Conservation (phyloP, 2,113 vertebrate genomes). For the Pangasianodon gigas region DNA sequence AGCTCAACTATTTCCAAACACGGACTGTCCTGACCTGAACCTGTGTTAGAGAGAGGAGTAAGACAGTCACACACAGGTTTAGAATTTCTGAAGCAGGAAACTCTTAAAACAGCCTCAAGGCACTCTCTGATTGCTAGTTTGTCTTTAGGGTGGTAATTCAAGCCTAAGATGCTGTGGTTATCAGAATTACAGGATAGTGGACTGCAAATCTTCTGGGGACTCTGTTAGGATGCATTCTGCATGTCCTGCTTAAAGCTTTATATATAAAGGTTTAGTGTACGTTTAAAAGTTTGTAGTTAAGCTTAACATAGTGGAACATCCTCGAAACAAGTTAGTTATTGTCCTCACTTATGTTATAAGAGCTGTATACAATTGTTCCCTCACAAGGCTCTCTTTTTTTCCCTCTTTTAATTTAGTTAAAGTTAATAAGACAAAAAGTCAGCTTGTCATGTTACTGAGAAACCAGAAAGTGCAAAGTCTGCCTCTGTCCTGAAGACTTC, state of each 20-base stretch:
- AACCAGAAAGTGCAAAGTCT: neutral
- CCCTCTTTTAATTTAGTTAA: neutral
- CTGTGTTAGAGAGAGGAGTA: neutral
- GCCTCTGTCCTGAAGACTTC: neutral
- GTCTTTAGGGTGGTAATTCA: slow-evolving; percentile 23
- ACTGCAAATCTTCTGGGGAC: neutral
- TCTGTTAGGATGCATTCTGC: neutral
- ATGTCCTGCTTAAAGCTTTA: neutral
- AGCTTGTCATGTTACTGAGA: neutral
- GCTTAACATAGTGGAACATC: neutral
- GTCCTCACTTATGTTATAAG: neutral
- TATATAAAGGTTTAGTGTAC: neutral
- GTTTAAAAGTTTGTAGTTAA: neutral
- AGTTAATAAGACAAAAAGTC: neutral
- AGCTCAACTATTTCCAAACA: neutral
- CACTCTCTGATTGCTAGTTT: slow-evolving; percentile 53
- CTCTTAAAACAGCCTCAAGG: slow-evolving; percentile 24
- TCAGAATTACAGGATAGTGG: slow-evolving; percentile 38
- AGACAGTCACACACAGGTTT: neutral
- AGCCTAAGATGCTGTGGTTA: slow-evolving; percentile 21
- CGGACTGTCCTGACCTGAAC: neutral
- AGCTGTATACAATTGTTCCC: neutral
- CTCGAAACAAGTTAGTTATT: neutral
- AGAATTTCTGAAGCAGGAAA: slow-evolving; percentile 10
- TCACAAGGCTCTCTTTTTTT: neutral